phyloP scores from a whole-genome alignment of 2,888 invertebrate genomes.

The Drosophila dives region DNA sequence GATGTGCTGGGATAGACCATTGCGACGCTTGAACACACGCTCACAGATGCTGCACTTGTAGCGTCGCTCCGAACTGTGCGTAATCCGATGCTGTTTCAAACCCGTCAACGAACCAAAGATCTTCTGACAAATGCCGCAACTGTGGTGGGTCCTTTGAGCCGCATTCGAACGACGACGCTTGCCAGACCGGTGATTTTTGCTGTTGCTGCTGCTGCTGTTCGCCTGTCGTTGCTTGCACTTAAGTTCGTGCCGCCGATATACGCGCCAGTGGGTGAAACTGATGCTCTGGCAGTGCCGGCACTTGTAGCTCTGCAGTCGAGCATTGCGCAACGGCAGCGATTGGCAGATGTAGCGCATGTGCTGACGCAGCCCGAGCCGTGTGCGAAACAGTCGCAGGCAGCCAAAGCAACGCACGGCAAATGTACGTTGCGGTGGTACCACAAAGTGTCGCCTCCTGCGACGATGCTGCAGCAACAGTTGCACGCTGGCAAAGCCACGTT shows the following conservation, averaged over 20 bases:
- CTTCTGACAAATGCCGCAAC: constrained; percentile 64
- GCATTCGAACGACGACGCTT: constrained; percentile 1
- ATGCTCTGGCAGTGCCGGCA: constrained; percentile 77
- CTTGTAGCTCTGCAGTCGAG: constrained; percentile 65
- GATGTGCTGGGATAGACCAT: constrained; percentile 83
- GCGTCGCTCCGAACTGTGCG: constrained; percentile 81
- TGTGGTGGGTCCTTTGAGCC: constrained; percentile 27
- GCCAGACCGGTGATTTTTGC: neutral
- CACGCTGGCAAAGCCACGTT: constrained; percentile 37
- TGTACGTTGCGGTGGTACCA: constrained; percentile 28
- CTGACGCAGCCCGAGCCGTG: constrained; percentile 81
- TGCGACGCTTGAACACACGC: constrained; percentile 83
- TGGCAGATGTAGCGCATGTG: constrained; percentile 83
- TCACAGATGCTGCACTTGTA: constrained; percentile 82
- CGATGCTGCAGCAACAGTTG: constrained; percentile 67
- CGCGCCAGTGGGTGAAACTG: constrained; percentile 80
- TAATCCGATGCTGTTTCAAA: constrained; percentile 83
- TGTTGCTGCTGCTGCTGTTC: constrained; percentile 1
- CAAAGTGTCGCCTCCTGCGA: constrained; percentile 50
- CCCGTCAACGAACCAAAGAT: constrained; percentile 63
- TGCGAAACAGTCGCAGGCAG: constrained; percentile 76
- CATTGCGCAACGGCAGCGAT: constrained; percentile 67
- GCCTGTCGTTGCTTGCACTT: constrained; percentile 58
- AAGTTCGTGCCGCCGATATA: constrained; percentile 77
- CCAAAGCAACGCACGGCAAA: constrained; percentile 71